Percentiles rank a stretch among this genome's conserved stretches.
These are phyloP conservation scores for Poeciliopsis occidentalis DNA, from an alignment of 2,113 vertebrate genomes.

Conservation along the genomic window DNA sequence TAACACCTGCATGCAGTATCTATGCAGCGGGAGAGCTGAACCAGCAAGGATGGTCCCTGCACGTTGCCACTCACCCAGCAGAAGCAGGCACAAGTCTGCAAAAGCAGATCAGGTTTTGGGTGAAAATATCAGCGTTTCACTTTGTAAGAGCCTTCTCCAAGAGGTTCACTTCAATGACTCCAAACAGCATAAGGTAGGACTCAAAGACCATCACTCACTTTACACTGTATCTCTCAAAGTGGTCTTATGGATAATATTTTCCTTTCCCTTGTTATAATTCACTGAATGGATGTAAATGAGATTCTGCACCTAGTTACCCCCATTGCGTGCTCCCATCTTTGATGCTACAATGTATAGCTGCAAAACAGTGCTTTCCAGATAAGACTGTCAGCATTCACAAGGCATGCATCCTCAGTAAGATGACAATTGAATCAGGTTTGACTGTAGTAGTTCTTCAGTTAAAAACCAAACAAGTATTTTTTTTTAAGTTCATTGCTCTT, in stretches of 20 bases:
- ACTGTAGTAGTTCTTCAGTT: conserved; percentile 13
- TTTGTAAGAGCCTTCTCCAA: conserved; percentile 67
- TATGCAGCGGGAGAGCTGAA: conserved; percentile 31
- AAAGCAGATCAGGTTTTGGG: conserved; percentile 6
- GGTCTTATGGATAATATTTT: conserved; percentile 16
- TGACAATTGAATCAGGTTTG: background rate
- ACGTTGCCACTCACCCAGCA: conserved; percentile 71
- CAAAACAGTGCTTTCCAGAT: conserved; percentile 31
- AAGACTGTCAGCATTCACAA: conserved; percentile 15
- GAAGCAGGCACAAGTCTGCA: conserved; percentile 29
- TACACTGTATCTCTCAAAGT: background rate
- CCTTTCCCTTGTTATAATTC: conserved; percentile 17
- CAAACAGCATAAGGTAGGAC: conserved; percentile 54
- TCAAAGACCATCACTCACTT: background rate
- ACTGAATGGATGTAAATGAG: conserved; percentile 19
- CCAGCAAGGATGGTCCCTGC: conserved; percentile 50
- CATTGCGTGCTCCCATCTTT: conserved; percentile 13
- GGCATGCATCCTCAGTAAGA: conserved; percentile 24
- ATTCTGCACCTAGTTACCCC: conserved; percentile 20
- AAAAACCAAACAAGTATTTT: background rate
- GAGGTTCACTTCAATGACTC: conserved; percentile 60
- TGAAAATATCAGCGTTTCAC: conserved; percentile 47
- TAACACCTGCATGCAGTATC: background rate
- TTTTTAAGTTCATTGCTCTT: background rate
- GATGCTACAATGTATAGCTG: conserved; percentile 12